Conservation (phyloP, 2,113 vertebrate genomes). For the Camelus bactrianus region DNA sequence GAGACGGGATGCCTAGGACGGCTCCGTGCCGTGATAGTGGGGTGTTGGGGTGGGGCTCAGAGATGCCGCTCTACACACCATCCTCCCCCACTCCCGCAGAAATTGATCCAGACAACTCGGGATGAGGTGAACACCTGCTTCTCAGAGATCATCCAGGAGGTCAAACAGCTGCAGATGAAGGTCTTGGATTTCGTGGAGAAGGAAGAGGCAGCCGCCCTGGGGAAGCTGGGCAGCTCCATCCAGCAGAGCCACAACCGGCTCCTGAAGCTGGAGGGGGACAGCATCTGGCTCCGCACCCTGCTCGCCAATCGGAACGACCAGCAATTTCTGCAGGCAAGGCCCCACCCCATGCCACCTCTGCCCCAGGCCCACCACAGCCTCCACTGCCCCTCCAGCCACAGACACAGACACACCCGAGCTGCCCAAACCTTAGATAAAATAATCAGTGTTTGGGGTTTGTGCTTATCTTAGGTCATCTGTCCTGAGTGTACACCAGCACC, state of each 20-base stretch:
- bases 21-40: rapidly evolving
- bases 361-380: not conserved
- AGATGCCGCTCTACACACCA: not conserved
- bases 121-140: slow-evolving; percentile 78
- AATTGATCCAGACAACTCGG: slow-evolving; percentile 63
- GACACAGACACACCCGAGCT: not conserved
- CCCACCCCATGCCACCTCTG: not conserved
- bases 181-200: slow-evolving; percentile 79
- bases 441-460: too few relatives aligned
- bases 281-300: slow-evolving; percentile 12
- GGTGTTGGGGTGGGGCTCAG: not conserved
- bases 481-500: not conserved
- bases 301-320: slow-evolving; percentile 55
- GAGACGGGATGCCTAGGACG: not conserved
- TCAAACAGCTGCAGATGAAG: slow-evolving; percentile 74
- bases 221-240: slow-evolving; percentile 71
- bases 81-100: slow-evolving; percentile 16
- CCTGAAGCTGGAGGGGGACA: slow-evolving; percentile 69
- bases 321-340: slow-evolving; percentile 66
- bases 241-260: slow-evolving; percentile 73
- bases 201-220: slow-evolving; percentile 70
- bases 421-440: not conserved
- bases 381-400: not conserved
- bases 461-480: too few relatives aligned
- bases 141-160: slow-evolving; percentile 68